Evolutionary conservation across 1,140 invertebrate species (phyloP), one percentile per base, ranked within the genome.

Genomic region (Linepithema humile): DNA sequence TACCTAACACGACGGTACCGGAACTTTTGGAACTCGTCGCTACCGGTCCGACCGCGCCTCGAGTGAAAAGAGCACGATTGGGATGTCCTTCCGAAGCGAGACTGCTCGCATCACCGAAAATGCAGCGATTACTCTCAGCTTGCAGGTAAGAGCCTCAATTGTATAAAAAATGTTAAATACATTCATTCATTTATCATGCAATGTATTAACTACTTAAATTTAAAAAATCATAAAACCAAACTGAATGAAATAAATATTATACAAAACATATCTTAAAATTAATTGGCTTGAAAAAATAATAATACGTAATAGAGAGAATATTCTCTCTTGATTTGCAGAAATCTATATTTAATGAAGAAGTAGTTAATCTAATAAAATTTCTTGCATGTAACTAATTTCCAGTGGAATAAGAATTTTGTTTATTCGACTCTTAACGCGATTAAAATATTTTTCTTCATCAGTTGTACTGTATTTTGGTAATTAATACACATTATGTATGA

Each of bases 51-150:
- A 92, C 90, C 12, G 93, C 93, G n/a, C 93, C 93, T 0, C 86
- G 93, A 12, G 93, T 94, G 17, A 94, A 94, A 80, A 87, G 93
- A 50, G 93, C 92, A 17, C 90, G 93, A 15, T 48, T 94, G 12
- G 93, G 93, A 0, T 94, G 92, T 83, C 93, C 93, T 45, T 94
- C 93, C 2, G 93, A 94, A 82, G 91, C 93, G 1, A 88, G 93
- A 53, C 35, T 94, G 17, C 86, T 94, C n/a, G 93, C 93, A 6
- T 94, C 93, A 0, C 93, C 93, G 3, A 94, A 94, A 85, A 94
- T 94, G 93, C 93, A 94, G 62, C 89, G 93, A 82, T 77, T 94
- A 62, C 88, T 94, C n/a, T 93, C 92, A 9, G 93, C 93, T n/a
- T 94, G 93, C 93, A 94, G 93, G 93, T 94, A 91, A 78, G 50